These are phyloP conservation scores for Trematocara zebra DNA, from an alignment of 2,113 vertebrate species.

Conservation along the genomic window DNA sequence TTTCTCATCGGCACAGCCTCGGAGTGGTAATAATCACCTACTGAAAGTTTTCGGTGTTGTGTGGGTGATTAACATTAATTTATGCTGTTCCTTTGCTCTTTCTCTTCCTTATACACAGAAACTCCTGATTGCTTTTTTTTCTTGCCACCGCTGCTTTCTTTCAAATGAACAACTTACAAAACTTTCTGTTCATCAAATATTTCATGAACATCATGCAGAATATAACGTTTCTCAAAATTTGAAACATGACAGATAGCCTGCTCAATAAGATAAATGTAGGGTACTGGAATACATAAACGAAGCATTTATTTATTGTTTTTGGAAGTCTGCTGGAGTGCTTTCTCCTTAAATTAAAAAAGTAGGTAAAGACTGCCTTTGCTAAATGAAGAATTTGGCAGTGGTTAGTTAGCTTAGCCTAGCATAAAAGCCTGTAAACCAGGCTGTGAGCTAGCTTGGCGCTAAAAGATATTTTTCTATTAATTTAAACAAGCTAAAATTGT, in stretches of 20 bases:
- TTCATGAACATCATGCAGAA: neutral
- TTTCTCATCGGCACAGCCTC: conserved; percentile 10
- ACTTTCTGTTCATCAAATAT: neutral
- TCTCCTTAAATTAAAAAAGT: neutral
- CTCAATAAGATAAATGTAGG: neutral
- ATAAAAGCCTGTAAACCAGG: neutral
- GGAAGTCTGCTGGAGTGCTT: neutral
- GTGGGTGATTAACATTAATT: conserved; percentile 28
- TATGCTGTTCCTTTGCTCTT: neutral
- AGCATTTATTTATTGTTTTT: neutral
- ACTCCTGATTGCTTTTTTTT: conserved; percentile 4
- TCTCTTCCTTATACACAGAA: neutral
- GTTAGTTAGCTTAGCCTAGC: neutral
- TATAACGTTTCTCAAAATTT: neutral
- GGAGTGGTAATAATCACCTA: conserved; percentile 10
- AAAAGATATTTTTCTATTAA: neutral
- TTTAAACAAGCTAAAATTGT: neutral
- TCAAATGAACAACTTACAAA: neutral
- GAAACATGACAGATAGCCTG: neutral
- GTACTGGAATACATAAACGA: neutral
- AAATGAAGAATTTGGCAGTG: neutral
- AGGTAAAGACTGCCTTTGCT: neutral
- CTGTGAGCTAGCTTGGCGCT: neutral
- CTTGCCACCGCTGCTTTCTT: neutral
- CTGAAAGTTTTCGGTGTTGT: conserved; percentile 7